Evolutionary conservation across 1,140 invertebrate genomes (phyloP), one percentile per base, ranked within the genome.

Genomic region (Ditylenchus dipsaci): DNA sequence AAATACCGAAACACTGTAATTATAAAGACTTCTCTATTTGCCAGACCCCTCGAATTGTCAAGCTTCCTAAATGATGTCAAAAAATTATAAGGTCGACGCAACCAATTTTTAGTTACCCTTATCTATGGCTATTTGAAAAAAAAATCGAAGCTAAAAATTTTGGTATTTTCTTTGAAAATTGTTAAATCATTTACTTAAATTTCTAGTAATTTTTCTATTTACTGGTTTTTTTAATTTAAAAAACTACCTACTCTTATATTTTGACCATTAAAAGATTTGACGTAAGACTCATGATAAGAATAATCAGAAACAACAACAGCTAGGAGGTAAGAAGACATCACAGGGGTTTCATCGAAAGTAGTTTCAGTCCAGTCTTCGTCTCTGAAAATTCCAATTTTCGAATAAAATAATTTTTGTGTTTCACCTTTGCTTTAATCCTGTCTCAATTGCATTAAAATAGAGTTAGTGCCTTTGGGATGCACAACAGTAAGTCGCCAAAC

Each of bases 271-370:
- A 87, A 87, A 71, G 86, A 85, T 21, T 85, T 83, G 1, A 89
- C 90, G 71, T 85, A 79, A 60, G 86, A 86, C 27, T 86, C 87
- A 17, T 89, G 85, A 61, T 86, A 84, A 29, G 88, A 86, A 72
- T 90, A 91, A 81, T 92, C 90, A 79, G 89, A 90, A 23, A 92
- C 88, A n/a, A 91, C 88, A 80, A 91, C 90, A 0, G 90, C 90
- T 23, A 91, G 88, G n/a, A 91, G 86, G 80, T 91, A 92, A 1
- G 90, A 91, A 65, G 89, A 90, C 90, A 92, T 92, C 74, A 88
- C 87, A 0, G 89, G 87, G 0, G 89, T 90, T 78, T 89, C 88
- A 82, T 89, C 85, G 82, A 90, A 91, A 65, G 87, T 84, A 76
- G 84, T 84, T 77, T 88, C 86, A 0, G 89, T 85, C 76, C 90